A percentile compares a stretch with the other conserved stretches of the same genome.
These are phyloP conservation scores for Sebastiscus albofasciatus DNA, from an alignment of 2,797 vertebrate species.

Conservation along the genomic window DNA sequence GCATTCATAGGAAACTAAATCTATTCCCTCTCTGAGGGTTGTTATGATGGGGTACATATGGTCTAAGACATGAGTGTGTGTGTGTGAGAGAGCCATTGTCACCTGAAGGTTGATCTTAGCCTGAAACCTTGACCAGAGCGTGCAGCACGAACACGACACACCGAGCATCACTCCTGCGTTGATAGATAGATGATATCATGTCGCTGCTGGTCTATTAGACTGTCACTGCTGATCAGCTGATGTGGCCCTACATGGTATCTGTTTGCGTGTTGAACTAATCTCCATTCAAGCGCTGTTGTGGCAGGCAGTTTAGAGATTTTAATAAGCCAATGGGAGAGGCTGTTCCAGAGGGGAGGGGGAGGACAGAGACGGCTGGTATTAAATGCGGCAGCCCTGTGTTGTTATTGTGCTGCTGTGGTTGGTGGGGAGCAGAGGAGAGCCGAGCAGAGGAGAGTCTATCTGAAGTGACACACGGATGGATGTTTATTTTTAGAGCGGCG, in stretches of 20 bases:
- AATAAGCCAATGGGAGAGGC: conserved; percentile 43
- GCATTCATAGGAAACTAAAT: conserved; percentile 7
- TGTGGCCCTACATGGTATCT: conserved; percentile 29
- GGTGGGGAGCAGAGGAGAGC: conserved; percentile 33
- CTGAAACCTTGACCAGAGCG: conserved; percentile 14
- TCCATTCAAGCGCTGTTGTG: conserved; percentile 42
- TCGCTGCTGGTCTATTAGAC: conserved; percentile 51
- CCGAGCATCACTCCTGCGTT: not conserved
- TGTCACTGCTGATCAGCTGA: conserved; percentile 58
- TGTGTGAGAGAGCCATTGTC: conserved; percentile 47
- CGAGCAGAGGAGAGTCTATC: conserved; percentile 62
- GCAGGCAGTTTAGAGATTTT: conserved; percentile 47
- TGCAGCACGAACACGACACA: conserved; percentile 17
- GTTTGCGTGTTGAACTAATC: conserved; percentile 47
- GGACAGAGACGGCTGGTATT: not conserved
- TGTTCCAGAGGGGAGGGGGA: conserved; percentile 18
- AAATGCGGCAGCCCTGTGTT: conserved; percentile 36
- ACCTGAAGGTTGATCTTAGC: conserved; percentile 65
- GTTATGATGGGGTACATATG: conserved; percentile 76
- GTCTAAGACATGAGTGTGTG: conserved; percentile 31
- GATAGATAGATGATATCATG: conserved; percentile 40
- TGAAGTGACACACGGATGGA: conserved; percentile 80
- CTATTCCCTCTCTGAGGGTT: conserved; percentile 26
- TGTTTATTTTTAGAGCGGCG: conserved; percentile 81
- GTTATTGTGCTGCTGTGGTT: conserved; percentile 45